Evolutionary conservation across 2,888 invertebrate genomes (phyloP), one percentile per base, ranked within the genome.

Genomic region (Deladenus siricidicola): DNA sequence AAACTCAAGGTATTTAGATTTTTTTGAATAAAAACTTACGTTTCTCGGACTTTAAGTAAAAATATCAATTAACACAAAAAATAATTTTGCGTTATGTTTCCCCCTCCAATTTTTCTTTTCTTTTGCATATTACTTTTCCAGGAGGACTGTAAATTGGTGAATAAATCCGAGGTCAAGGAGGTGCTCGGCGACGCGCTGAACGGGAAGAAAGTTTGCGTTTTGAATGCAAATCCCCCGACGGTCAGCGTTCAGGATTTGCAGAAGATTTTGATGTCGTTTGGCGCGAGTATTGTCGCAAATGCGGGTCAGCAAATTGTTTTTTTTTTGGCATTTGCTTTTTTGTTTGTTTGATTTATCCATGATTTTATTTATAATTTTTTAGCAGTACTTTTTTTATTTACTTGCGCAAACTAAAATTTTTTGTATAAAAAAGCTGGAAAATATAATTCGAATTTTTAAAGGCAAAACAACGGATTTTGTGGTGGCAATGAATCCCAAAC

Each of bases 251-350:
- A 34, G 2, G 24, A 43, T n/a, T 24, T 54, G 4, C 14, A 68
- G 57, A 62, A 62, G 43, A 68, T 71, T 39, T 60, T 74, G 44
- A 61, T 64, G 23, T 39, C 58, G 24, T 69, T 72, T 30, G 72
- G 70, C 21, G 72, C 71, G 8, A 67, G 47, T 3, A 59, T 65
- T 3, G 67, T 71, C 24, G 70, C 70, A 24, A 70, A 67, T 53
- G 59, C 68, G 10, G 65, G 70, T 69, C 39, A 58, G 65, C 55
- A 29, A 44, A 19, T 21, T 6, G 10, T 26, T 26, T 17, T n/a
- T n/a, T 43, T 8, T 55, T 48, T 26, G n/a, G 14, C 39, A n/a
- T 6, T 34, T 10, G 39, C 6, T 14, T 34, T 34, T 34, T 34
- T 34, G 6, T 14, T 14, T 34, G 14, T 14, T 14, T 34, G 39